phyloP scores from a whole-genome alignment of 2,797 vertebrate genomes.

The Syngnathus acus region DNA sequence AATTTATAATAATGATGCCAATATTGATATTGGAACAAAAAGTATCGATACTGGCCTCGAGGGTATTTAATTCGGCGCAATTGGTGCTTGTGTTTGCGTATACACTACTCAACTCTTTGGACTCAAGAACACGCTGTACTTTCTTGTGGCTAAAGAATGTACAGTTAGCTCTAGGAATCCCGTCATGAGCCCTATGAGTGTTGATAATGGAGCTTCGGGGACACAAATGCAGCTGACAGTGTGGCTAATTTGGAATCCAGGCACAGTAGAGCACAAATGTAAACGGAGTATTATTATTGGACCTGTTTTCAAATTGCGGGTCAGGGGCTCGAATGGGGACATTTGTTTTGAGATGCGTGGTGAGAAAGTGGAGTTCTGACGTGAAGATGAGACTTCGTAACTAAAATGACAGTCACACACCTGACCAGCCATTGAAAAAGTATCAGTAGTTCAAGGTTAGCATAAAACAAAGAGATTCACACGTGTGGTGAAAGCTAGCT shows the following conservation, averaged over 20 bases:
- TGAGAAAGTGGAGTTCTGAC: too few relatives aligned
- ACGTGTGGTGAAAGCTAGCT: too few relatives aligned
- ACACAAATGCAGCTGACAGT: conserved; percentile 3
- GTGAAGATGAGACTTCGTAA: too few relatives aligned
- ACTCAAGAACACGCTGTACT: neutral
- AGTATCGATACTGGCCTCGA: neutral
- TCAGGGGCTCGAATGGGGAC: neutral
- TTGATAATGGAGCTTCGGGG: neutral
- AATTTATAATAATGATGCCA: neutral
- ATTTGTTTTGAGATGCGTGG: neutral
- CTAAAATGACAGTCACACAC: neutral
- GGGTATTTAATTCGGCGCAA: too few relatives aligned
- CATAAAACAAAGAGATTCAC: too few relatives aligned
- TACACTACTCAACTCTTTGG: neutral
- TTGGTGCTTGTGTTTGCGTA: too few relatives aligned
- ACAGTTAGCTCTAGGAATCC: neutral
- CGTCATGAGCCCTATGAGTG: neutral
- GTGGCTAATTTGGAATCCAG: conserved; percentile 4
- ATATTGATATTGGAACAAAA: too few relatives aligned
- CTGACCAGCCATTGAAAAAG: too few relatives aligned
- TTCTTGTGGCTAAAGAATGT: neutral
- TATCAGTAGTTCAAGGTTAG: too few relatives aligned
- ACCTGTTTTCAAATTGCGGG: neutral
- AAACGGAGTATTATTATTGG: neutral
- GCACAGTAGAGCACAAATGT: neutral